These are phyloP conservation scores for Axinella damicornis DNA, from an alignment of 37 sponge, comb jelly and placozoan genomes.

Conservation along the genomic window DNA sequence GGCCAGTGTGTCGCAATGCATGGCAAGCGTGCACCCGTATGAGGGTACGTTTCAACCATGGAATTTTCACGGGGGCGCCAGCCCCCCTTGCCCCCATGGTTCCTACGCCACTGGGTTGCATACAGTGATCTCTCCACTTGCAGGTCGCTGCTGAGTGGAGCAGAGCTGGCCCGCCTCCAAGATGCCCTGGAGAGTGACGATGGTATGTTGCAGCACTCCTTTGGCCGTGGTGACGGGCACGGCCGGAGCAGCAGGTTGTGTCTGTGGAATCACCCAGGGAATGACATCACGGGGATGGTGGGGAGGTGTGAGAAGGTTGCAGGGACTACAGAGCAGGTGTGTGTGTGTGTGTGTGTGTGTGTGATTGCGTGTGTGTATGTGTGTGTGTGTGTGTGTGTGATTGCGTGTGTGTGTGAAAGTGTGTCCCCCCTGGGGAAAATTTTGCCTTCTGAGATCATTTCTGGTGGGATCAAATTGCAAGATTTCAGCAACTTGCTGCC, in stretches of 20 bases:
- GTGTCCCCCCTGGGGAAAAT: no score
- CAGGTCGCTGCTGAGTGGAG: conserved; percentile 60
- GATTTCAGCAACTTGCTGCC: no score
- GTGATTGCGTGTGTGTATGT: conserved; percentile 17
- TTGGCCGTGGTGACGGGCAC: conserved; percentile 62
- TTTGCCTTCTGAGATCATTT: no score
- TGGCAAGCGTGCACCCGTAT: no score
- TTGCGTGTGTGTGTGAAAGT: no score
- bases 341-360: conserved; percentile 10
- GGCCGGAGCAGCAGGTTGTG: conserved; percentile 74
- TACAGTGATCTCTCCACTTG: background rate
- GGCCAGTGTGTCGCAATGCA: no score
- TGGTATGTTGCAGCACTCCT: conserved; percentile 67
- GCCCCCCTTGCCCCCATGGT: no score
- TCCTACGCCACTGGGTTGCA: background rate
- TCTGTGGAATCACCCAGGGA: conserved; percentile 89
- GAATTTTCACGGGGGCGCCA: background rate
- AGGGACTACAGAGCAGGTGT: conserved; percentile 81
- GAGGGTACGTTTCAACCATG: no score
- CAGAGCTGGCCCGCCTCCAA: conserved; percentile 67
- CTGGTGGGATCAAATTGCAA: no score
- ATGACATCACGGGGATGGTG: conserved; percentile 87
- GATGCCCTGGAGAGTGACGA: conserved; percentile 64
- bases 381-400: background rate
- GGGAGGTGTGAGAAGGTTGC: conserved; percentile 84